phyloP scores from a whole-genome alignment of 2,113 vertebrate species.

The Pygoscelis antarcticus region DNA sequence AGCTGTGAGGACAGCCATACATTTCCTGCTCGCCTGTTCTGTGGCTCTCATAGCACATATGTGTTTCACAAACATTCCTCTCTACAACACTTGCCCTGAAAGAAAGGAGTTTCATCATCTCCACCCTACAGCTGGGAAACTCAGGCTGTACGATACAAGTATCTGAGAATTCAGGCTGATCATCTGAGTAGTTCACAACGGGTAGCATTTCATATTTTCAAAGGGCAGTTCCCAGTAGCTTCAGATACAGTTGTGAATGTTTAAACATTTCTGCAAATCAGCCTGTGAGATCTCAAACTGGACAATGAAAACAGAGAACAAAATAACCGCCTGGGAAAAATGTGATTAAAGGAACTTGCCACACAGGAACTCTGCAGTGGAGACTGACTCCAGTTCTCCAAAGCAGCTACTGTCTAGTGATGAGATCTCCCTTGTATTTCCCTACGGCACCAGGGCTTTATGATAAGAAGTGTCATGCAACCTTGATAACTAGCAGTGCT shows the following conservation, averaged over 20 bases:
- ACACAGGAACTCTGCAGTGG: background rate
- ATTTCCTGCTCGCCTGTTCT: background rate
- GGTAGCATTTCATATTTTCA: conserved; percentile 4
- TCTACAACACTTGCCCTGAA: background rate
- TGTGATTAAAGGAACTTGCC: background rate
- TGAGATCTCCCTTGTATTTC: background rate
- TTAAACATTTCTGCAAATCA: background rate
- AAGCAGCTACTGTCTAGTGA: background rate
- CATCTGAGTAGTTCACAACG: background rate
- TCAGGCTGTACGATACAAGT: background rate
- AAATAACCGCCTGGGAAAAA: background rate
- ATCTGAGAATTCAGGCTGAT: background rate
- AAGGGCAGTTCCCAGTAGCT: conserved; percentile 13
- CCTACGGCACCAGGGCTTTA: background rate
- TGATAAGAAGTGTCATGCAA: conserved; percentile 11
- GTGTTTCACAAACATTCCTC: background rate
- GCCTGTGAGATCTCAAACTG: background rate
- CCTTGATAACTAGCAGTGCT: background rate
- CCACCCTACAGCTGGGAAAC: background rate
- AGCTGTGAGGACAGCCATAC: background rate
- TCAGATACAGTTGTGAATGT: background rate
- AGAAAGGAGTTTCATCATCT: background rate
- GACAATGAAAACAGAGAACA: background rate
- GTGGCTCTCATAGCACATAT: background rate
- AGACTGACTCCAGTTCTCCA: background rate